phyloP scores from a whole-genome alignment of 2,888 invertebrate species.

The Nebria brevicollis region DNA sequence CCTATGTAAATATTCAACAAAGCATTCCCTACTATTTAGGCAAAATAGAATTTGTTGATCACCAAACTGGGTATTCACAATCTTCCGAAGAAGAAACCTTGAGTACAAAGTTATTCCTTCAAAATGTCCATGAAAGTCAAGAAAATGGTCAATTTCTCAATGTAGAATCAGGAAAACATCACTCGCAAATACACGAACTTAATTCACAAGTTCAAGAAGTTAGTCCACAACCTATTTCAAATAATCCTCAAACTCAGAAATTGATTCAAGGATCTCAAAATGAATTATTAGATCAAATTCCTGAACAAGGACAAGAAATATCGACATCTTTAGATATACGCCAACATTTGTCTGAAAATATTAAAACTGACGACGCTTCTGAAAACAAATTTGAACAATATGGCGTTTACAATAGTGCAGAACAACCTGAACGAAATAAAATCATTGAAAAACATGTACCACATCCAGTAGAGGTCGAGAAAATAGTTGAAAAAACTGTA shows the following conservation, averaged over 20 bases:
- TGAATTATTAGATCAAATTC: conserved; percentile 15
- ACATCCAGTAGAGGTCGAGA: conserved; percentile 65
- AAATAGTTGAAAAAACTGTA: conserved; percentile 55
- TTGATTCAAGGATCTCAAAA: conserved; percentile 31
- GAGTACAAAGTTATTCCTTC: conserved; percentile 34
- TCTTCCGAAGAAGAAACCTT: conserved; percentile 58
- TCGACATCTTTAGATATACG: conserved; percentile 51
- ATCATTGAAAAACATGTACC: conserved; percentile 55
- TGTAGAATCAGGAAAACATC: conserved; percentile 30
- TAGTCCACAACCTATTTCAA: conserved; percentile 53
- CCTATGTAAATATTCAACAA: conserved; percentile 73
- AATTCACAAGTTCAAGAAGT: not conserved
- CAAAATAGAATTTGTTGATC: conserved; percentile 62
- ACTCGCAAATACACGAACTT: conserved; percentile 44
- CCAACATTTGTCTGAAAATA: conserved; percentile 62
- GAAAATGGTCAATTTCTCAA: not conserved
- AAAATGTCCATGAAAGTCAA: conserved; percentile 11
- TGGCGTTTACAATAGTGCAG: conserved; percentile 52
- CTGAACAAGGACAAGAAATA: conserved; percentile 32
- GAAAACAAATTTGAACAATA: conserved; percentile 57
- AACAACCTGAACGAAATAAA: conserved; percentile 56
- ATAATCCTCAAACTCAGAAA: conserved; percentile 36
- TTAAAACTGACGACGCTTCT: conserved; percentile 60
- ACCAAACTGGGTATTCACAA: conserved; percentile 60
- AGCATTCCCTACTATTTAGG: conserved; percentile 68